Base-by-base conservation (phyloP, 2,113 vertebrate genomes). In the Odontesthes bonariensis region DNA sequence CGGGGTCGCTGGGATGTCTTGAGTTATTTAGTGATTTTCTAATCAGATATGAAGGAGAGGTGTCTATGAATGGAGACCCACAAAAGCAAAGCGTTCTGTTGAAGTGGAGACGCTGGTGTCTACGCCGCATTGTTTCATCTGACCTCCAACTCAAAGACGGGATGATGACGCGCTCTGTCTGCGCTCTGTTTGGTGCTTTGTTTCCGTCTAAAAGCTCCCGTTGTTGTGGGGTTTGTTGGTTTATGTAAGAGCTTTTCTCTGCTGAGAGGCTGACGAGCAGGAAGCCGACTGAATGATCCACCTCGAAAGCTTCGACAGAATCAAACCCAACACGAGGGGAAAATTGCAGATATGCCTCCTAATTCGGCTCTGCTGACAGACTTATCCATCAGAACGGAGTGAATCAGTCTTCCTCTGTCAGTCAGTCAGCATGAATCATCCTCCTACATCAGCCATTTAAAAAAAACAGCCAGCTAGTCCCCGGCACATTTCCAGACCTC, bases 381-480 rank as follows among this genome's bases (percentile, higher is more conserved):
- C 76, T 8, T 58, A 20, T 62, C 27, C 61, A 46, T 73, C 72
- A 75, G 75, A 62, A 47, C 61, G 8, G 49, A 79, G 57, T 89
- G 88, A 86, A 88, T 89, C 88, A 82, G 77, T 23, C 69, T 33
- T 74, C 55, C 63, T 61, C 85, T 65, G 80, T 86, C 88, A 82
- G 62, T 86, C 83, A 51, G 35, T 40, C 53, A 10, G 31, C 10
- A 32, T 90, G 84, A 90, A 81, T 90, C 88, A 88, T 73, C 88
- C 86, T 23, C 86, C 79, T 3, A 88, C 88, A 54, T 60, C 52
- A 13, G 33, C 42, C 14, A 22, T 38, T 55, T 47, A n/a, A 68
- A 74, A 83, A 63, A 74, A 83, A 63, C 38, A 55, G 64, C 13
- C 67, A 53, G 46, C 60, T 80, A 72, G 69, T 83, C 59, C 32